Base-by-base conservation (phyloP, 92 coral and sea anemone species). In the Pocillopora meandrina region DNA sequence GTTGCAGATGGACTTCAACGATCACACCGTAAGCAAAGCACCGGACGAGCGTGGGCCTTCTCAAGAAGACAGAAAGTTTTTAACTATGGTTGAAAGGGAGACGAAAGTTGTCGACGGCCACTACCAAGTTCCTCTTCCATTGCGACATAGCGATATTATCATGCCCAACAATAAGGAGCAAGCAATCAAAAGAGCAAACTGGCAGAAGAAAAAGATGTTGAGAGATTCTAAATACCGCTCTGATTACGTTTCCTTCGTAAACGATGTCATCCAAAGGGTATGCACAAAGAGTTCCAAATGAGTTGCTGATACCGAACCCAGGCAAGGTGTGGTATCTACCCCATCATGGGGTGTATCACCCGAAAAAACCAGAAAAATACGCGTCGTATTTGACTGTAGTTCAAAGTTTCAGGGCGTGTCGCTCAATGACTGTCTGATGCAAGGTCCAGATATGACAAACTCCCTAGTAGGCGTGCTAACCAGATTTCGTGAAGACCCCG, bases 271-370 rank as follows among this genome's bases (percentile, higher is more conserved):
- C 52, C 61, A 89, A 86, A 74, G 93, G 93, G 16, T 90, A 92
- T 52, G 95, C 90, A 1, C 66, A 69, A 12, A 66, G 65, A 21
- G 84, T 91, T 16, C 90, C 92, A 33, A 65, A 36, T 18, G 71
- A 76, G 12, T 69, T 70, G 26, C 84, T 65, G n/a, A 8, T 19
- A 12, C 26, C 89, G 13, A 64, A 18, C 20, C 65, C 83, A 13
- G 90, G 95, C 16, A 89, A 82, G 69, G 82, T 79, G 9, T 88
- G 89, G 91, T 88, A 85, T 70, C 56, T 89, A 11, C 89, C 92
- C 7, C 95, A 92, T 58, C 90, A 86, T 56, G 95, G 95, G 12
- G 90, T 92, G 1, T 89, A 92, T 65, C 85, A 89, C 55, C 92
- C 91, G 18, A 72, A 66, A 35, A 89, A 89, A 57, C 90, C 49